Conservation (phyloP, 2,113 vertebrate genomes). For the Pica pica region DNA sequence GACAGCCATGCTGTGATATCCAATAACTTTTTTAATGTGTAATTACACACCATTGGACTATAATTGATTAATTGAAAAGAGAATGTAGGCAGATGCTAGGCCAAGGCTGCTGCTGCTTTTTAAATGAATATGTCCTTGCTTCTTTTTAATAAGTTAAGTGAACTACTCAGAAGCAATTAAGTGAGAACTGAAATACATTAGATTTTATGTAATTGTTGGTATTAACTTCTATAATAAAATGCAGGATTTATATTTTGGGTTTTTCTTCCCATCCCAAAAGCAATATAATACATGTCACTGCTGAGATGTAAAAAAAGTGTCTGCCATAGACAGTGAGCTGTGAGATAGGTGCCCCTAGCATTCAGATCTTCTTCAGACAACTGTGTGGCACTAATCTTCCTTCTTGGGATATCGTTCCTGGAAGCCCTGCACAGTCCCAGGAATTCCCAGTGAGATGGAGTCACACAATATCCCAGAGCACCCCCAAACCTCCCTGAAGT, state of each 20-base stretch:
- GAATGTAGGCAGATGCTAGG: constrained; percentile 78
- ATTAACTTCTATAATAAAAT: constrained; percentile 75
- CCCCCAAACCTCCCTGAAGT: background rate
- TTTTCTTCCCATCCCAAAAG: constrained; percentile 41
- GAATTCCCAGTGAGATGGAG: background rate
- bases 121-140: constrained; percentile 77
- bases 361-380: background rate
- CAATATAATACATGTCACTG: constrained; percentile 15
- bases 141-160: constrained; percentile 79
- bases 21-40: constrained; percentile 82
- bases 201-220: constrained; percentile 78
- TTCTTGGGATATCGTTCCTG: background rate
- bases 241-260: constrained; percentile 53
- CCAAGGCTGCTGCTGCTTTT: constrained; percentile 74
- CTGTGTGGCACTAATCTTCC: background rate
- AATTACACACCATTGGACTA: constrained; percentile 77
- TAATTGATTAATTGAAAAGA: constrained; percentile 85
- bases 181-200: constrained; percentile 77
- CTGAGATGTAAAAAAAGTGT: background rate
- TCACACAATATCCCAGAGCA: background rate
- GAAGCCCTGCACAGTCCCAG: background rate
- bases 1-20: constrained; percentile 73
- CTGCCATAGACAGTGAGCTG: background rate
- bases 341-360: background rate
- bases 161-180: constrained; percentile 79